These are phyloP conservation scores for Elymnias hypermnestra DNA, from an alignment of 1,140 invertebrate genomes.

Conservation along the genomic window DNA sequence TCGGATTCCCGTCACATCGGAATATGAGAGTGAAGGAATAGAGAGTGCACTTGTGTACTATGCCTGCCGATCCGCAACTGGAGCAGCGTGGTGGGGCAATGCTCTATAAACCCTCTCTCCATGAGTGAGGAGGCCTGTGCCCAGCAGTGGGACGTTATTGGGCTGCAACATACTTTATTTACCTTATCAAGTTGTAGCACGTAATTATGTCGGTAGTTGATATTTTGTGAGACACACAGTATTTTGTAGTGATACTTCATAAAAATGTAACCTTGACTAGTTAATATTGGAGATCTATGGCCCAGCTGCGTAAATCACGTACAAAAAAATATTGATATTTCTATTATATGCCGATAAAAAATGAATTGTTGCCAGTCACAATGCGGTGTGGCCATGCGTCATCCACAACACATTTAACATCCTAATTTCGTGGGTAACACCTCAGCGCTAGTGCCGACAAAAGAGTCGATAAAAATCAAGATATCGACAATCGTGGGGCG, in stretches of 20 bases:
- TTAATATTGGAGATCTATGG: conserved; percentile 16
- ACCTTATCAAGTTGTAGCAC: too few species aligned
- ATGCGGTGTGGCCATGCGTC: conserved; percentile 57
- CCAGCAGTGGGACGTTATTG: too few species aligned
- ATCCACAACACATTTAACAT: conserved; percentile 69
- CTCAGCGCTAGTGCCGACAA: conserved; percentile 66
- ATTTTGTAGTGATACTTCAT: neutral
- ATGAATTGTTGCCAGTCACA: conserved; percentile 37
- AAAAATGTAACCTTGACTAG: conserved; percentile 12
- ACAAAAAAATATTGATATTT: conserved; percentile 60
- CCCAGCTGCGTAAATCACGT: conserved; percentile 24
- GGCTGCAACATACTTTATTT: too few species aligned
- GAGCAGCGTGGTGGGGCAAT: too few species aligned
- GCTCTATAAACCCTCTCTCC: too few species aligned
- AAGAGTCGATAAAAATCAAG: conserved; percentile 60
- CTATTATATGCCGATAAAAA: conserved; percentile 53
- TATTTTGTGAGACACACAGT: too few species aligned
- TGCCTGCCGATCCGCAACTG: too few species aligned
- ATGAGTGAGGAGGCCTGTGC: too few species aligned
- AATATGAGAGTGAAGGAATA: too few species aligned
- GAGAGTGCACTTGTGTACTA: too few species aligned
- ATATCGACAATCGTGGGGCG: conserved; percentile 33
- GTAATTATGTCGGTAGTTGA: too few species aligned
- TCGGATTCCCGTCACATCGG: too few species aligned
- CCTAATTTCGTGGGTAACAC: conserved; percentile 70